Conservation (phyloP, 2,888 invertebrate genomes). For the Zaprionus lineosus region DNA sequence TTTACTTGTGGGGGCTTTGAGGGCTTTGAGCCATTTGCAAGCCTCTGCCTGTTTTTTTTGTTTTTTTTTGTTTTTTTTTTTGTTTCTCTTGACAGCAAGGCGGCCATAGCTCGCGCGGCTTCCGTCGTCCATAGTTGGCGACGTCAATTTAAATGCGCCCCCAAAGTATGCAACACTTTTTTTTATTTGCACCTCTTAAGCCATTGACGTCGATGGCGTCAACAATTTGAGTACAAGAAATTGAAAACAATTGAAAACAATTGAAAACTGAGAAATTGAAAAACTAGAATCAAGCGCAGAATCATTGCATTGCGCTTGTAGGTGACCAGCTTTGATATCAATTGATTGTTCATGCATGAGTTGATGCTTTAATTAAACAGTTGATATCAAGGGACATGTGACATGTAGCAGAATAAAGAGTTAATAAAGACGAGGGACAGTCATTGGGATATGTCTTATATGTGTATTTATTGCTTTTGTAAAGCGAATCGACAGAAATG, state of each 20-base stretch:
- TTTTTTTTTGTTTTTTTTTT: no score
- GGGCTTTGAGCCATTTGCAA: conserved; percentile 67
- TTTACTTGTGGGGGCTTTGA: conserved; percentile 75
- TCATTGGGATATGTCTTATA: no score
- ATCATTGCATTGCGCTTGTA: conserved; percentile 22
- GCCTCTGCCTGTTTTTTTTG: no score
- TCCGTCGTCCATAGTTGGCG: conserved; percentile 28
- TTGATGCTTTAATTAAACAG: conserved; percentile 74
- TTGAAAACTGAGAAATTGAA: no score
- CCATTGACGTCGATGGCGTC: conserved; percentile 33
- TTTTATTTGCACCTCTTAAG: conserved; percentile 40
- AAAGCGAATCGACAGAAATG: no score
- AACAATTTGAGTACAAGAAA: conserved; percentile 30
- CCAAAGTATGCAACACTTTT: conserved; percentile 62
- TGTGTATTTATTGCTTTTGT: no score
- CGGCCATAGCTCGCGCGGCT: conserved; percentile 23
- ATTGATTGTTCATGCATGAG: conserved; percentile 75
- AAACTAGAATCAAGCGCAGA: conserved; percentile 17
- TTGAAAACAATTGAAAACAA: no score
- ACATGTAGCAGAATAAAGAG: no score
- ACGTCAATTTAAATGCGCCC: conserved; percentile 61
- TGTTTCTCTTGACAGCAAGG: background rate
- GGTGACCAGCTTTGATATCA: conserved; percentile 41
- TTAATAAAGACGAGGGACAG: no score
- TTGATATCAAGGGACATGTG: conserved; percentile 22